Evolutionary conservation across 2,888 invertebrate species (phyloP), one percentile per base, ranked within the genome.

Genomic region (Oxytorus armatus): DNA sequence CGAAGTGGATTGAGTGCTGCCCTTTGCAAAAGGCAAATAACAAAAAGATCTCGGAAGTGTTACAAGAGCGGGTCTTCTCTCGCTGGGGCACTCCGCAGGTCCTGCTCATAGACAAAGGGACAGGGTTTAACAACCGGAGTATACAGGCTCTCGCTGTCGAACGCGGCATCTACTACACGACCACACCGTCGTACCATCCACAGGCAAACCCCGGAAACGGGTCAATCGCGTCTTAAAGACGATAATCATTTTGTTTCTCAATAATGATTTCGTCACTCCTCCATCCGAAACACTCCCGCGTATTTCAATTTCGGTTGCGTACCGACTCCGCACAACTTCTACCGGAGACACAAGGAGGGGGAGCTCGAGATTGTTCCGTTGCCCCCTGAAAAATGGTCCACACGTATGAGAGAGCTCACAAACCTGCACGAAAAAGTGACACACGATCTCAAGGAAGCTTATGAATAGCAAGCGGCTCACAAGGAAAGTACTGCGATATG

Each of bases 1-100:
- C 82, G 0, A 82, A 82, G 36, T 85, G 80, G 70, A 55, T 84
- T 0, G 81, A 85, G 14, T 36, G 81, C 1, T 33, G 68, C 3
- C 80, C 83, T 0, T 21, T 86, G 0, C 53, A 73, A 0, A 70
- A 47, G 14, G 84, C 84, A 0, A 85, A 75, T 0, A 82, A 82
- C 0, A 57, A 53, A 8, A 39, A 23, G 0, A 77, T 82, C 0
- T 16, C 25, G 0, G 42, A 49, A 0, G 72, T 69, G 0, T 59
- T 85, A 3, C 75, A 78, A 4, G 59, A 81, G 0, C n/a, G 72
- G 0, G 66, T 84, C 0, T 21, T 81, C 2, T 61, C 59, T 11
- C 77, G 55, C 0, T 73, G 73, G 51, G 73, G 73, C 4, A 42
- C 73, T 25, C 68, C 39, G 1, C 39, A 74, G 29, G 55, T 51